Percentiles rank a stretch among this genome's conserved stretches.
phyloP scores from a whole-genome alignment of 2,113 vertebrate genomes.

The Eudyptes chrysolophus region DNA sequence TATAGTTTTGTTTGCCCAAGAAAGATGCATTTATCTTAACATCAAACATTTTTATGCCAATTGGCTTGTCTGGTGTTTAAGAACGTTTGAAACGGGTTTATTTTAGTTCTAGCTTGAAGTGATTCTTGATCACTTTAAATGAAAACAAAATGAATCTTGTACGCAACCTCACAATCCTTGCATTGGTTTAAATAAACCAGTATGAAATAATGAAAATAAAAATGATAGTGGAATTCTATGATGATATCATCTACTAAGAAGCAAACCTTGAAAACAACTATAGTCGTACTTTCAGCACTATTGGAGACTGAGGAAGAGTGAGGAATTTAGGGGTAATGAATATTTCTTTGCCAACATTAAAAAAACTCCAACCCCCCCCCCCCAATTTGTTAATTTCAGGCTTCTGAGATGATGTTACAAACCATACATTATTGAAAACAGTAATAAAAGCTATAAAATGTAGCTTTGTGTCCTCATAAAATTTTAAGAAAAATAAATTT shows the following conservation, averaged over 20 bases:
- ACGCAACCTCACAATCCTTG: neutral
- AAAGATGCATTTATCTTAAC: neutral
- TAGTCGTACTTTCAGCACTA: neutral
- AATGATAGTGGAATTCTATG: neutral
- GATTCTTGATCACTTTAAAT: neutral
- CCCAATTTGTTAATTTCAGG: neutral
- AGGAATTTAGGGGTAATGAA: neutral
- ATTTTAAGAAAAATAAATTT: conserved; percentile 33
- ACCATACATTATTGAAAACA: neutral
- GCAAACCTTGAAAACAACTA: neutral
- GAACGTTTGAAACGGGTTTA: neutral
- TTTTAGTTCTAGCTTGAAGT: neutral
- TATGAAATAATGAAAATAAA: neutral
- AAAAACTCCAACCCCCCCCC: neutral
- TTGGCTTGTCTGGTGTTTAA: neutral
- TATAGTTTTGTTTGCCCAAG: neutral
- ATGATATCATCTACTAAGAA: neutral
- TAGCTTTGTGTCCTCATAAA: neutral
- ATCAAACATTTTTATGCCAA: neutral
- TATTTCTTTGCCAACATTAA: neutral
- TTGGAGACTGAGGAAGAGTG: neutral
- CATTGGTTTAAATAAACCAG: neutral
- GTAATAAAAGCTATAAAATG: conserved; percentile 8
- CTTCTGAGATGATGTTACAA: neutral
- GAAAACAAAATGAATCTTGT: neutral